Percentiles rank a stretch among this genome's conserved stretches.
Conservation (phyloP, 2,113 vertebrate genomes). For the Tragelaphus strepsiceros region DNA sequence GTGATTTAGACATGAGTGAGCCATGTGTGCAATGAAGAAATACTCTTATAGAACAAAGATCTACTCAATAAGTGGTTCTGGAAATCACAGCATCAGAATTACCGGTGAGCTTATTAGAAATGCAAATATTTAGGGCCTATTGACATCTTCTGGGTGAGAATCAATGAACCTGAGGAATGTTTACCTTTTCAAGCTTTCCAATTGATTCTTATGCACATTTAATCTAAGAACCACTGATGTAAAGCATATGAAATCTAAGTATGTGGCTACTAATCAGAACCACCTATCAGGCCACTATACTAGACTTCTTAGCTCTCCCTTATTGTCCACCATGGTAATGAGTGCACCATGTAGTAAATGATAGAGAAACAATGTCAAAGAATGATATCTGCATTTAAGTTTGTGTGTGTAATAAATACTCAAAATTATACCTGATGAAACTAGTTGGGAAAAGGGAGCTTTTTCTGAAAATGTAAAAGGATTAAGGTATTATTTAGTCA, state of each 20-base stretch:
- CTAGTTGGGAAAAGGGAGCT: neutral
- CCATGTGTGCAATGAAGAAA: neutral
- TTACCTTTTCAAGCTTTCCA: neutral
- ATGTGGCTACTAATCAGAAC: neutral
- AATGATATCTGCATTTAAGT: neutral
- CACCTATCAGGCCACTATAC: neutral
- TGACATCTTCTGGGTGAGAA: neutral
- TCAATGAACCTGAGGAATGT: neutral
- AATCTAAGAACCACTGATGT: neutral
- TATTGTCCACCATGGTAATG: neutral
- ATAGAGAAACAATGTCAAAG: neutral
- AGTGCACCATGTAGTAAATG: neutral
- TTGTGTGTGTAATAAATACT: neutral
- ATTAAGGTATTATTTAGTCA: neutral
- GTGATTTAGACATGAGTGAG: neutral
- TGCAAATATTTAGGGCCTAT: neutral
- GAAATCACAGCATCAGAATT: neutral
- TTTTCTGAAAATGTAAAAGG: neutral
- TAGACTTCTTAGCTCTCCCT: neutral
- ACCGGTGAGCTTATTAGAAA: neutral
- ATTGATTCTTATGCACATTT: neutral
- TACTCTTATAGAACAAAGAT: neutral
- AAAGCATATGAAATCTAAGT: neutral
- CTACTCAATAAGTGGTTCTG: neutral
- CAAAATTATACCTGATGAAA: neutral